phyloP scores from a whole-genome alignment of 1,140 invertebrate species.

The Sinella curviseta region DNA sequence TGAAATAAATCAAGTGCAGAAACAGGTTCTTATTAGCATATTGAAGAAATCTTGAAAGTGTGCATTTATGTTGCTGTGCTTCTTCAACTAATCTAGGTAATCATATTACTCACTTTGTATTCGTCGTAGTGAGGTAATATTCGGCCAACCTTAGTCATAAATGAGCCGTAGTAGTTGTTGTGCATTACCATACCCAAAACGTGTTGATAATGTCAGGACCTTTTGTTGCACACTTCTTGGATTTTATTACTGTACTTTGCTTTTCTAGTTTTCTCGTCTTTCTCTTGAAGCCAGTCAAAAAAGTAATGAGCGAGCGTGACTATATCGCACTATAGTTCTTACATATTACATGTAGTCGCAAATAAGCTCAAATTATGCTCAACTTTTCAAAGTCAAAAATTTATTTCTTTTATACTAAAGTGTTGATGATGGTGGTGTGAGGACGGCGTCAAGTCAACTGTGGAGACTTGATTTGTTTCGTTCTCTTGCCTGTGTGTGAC shows the following conservation, averaged over 20 bases:
- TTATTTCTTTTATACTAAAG: background rate
- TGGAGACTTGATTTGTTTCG: too few species aligned
- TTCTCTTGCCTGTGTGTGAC: too few species aligned
- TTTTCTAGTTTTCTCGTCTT: background rate
- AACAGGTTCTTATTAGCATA: conserved; percentile 27
- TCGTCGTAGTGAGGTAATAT: background rate
- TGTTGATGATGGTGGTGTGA: background rate
- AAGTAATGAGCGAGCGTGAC: background rate
- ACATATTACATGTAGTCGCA: background rate
- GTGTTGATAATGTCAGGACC: conserved; percentile 16
- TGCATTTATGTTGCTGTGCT: conserved; percentile 2
- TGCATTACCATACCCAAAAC: conserved; percentile 11
- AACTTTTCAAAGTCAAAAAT: conserved; percentile 8
- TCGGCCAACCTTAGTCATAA: background rate
- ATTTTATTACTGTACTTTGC: conserved; percentile 5
- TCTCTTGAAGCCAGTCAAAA: background rate
- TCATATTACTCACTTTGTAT: conserved; percentile 14
- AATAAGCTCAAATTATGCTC: background rate
- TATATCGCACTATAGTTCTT: too few species aligned
- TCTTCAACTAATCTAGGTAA: background rate
- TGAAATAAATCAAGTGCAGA: conserved; percentile 24
- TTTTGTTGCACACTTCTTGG: background rate
- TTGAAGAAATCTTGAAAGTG: conserved; percentile 6
- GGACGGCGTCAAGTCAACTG: background rate
- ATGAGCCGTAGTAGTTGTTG: background rate